phyloP scores from a whole-genome alignment of 2,113 vertebrate species.

The Puntigrus tetrazona region DNA sequence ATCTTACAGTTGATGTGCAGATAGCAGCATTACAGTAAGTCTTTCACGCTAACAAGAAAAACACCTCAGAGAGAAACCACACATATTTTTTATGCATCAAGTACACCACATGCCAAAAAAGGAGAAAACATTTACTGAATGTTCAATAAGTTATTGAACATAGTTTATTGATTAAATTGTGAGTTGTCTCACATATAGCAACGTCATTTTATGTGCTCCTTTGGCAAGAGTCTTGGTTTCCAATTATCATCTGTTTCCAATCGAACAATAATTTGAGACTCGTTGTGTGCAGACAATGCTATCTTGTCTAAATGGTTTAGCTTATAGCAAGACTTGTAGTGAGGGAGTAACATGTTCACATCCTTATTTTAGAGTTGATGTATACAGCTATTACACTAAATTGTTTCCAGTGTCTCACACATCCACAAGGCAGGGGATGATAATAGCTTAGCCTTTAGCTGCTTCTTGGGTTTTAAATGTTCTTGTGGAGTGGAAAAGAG shows the following conservation, averaged over 20 bases:
- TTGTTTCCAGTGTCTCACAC: conserved; percentile 8
- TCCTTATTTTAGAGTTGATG: conserved; percentile 12
- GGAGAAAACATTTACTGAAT: background rate
- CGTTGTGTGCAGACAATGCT: conserved; percentile 17
- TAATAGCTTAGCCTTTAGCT: background rate
- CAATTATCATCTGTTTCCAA: conserved; percentile 33
- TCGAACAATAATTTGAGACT: conserved; percentile 3
- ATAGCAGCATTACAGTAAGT: conserved; percentile 1
- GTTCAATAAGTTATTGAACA: background rate
- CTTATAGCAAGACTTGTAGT: background rate
- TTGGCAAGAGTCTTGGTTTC: conserved; percentile 34
- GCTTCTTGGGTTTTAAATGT: background rate
- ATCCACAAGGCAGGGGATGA: background rate
- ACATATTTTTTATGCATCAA: background rate
- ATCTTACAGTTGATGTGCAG: background rate
- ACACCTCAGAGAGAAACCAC: background rate
- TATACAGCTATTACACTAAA: conserved; percentile 22
- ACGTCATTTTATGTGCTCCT: background rate
- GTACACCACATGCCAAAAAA: background rate
- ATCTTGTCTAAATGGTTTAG: conserved; percentile 13
- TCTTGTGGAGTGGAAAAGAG: background rate
- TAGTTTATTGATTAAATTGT: background rate
- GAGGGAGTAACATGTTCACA: background rate
- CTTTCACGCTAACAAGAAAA: background rate
- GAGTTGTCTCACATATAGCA: background rate